These are phyloP conservation scores for Maccullochella peelii DNA, from an alignment of 2,113 vertebrate genomes.

Conservation along the genomic window DNA sequence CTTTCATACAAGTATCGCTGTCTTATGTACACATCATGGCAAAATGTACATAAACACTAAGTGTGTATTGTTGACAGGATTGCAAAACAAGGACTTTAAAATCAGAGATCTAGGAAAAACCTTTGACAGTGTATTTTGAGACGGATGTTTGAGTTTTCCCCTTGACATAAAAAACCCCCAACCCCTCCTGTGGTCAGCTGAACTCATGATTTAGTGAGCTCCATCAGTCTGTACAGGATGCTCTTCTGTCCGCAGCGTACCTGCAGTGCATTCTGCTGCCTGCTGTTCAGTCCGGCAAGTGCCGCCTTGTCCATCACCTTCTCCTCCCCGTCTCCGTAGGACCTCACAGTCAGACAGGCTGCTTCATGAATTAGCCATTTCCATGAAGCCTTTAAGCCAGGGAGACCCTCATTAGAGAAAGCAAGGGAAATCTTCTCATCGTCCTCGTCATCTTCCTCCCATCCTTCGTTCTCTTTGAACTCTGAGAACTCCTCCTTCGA, in stretches of 20 bases:
- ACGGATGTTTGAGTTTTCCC: background rate
- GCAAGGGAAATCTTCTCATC: slow-evolving; percentile 69
- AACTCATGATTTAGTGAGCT: slow-evolving; percentile 76
- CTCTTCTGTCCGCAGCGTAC: slow-evolving; percentile 92
- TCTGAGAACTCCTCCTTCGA: slow-evolving; percentile 88
- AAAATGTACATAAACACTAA: background rate
- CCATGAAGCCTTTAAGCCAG: slow-evolving; percentile 83
- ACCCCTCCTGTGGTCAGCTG: background rate
- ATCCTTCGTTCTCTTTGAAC: slow-evolving; percentile 87
- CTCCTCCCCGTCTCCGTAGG: slow-evolving; percentile 76
- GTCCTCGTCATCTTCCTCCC: slow-evolving; percentile 87
- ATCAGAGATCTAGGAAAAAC: background rate
- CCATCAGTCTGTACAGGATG: slow-evolving; percentile 87
- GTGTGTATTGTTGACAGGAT: background rate
- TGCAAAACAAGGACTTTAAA: background rate
- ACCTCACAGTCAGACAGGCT: slow-evolving; percentile 82
- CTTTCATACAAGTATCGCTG: background rate
- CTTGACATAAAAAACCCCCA: no score
- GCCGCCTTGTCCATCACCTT: slow-evolving; percentile 56
- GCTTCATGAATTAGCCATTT: slow-evolving; percentile 86
- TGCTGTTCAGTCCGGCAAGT: slow-evolving; percentile 77
- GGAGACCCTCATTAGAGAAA: slow-evolving; percentile 84
- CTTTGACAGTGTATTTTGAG: background rate
- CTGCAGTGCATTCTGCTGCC: slow-evolving; percentile 89
- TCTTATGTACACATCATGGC: background rate